phyloP scores from a whole-genome alignment of 2,797 vertebrate species.

The Gymnothorax javanicus region DNA sequence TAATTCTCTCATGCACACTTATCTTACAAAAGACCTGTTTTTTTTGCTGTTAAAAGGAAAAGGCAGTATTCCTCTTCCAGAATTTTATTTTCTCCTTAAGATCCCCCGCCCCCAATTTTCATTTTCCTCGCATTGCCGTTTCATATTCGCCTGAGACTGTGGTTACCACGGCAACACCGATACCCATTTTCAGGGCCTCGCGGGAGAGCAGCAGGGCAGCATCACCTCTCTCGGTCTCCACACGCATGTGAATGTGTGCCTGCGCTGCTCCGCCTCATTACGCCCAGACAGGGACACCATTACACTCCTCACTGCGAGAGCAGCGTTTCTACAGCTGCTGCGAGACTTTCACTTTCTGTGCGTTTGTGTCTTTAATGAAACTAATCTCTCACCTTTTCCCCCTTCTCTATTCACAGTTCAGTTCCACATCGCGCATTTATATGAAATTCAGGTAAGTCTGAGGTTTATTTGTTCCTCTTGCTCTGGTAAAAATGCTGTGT shows the following conservation, averaged over 20 bases:
- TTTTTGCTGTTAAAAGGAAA: conserved; percentile 22
- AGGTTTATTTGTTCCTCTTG: not conserved
- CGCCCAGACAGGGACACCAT: too few relatives aligned
- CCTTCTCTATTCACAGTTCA: conserved; percentile 80
- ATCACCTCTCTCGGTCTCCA: conserved; percentile 38
- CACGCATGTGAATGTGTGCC: not conserved
- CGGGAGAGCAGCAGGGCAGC: conserved; percentile 36
- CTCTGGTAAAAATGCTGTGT: not conserved
- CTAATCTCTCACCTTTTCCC: conserved; percentile 49
- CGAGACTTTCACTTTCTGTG: not conserved
- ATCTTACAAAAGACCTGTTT: not conserved
- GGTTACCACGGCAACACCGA: conserved; percentile 76
- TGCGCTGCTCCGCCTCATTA: too few relatives aligned
- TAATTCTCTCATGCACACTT: not conserved
- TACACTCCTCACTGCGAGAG: too few relatives aligned
- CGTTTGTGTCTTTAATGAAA: not conserved
- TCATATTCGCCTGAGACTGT: conserved; percentile 59
- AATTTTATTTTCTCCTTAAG: conserved; percentile 33
- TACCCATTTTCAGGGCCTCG: conserved; percentile 48
- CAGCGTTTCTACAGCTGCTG: not conserved
- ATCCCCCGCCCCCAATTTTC: not conserved
- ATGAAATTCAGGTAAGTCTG: conserved; percentile 97
- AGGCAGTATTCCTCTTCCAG: not conserved
- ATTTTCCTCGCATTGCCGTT: conserved; percentile 45
- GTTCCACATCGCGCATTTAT: conserved; percentile 99